These are phyloP conservation scores for Caradrina clavipalpis DNA, from an alignment of 2,888 invertebrate species.

Conservation along the genomic window DNA sequence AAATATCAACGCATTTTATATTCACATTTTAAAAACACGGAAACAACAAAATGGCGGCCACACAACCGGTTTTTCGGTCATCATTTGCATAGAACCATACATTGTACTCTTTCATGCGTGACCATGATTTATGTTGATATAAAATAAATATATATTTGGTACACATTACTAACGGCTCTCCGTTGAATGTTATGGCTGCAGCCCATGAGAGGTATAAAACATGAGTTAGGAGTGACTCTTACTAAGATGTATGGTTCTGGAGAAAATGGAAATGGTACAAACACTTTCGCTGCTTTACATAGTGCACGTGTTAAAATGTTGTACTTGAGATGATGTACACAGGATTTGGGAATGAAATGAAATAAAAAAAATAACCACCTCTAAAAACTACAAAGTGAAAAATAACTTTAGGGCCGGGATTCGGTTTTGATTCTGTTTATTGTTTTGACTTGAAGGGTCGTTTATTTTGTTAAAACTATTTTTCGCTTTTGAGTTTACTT, in stretches of 20 bases:
- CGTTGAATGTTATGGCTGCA: slow-evolving; percentile 49
- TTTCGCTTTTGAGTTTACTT: too few relatives aligned
- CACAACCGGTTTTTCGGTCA: slow-evolving; percentile 21
- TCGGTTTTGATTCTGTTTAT: too few relatives aligned
- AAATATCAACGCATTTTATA: too few relatives aligned
- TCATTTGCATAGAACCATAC: slow-evolving; percentile 59
- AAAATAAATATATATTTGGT: slow-evolving; percentile 67
- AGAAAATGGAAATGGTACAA: neutral
- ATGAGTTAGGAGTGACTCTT: slow-evolving; percentile 38
- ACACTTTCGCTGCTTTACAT: neutral
- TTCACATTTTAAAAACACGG: slow-evolving; percentile 20
- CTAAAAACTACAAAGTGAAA: too few relatives aligned
- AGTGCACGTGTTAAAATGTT: neutral
- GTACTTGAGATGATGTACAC: too few relatives aligned
- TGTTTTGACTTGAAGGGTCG: too few relatives aligned
- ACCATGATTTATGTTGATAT: slow-evolving; percentile 65
- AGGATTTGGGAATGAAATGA: too few relatives aligned
- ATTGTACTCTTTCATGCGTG: slow-evolving; percentile 54
- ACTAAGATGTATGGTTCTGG: slow-evolving; percentile 13
- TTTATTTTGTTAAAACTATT: too few relatives aligned
- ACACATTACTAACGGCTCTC: slow-evolving; percentile 54
- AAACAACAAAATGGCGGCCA: slow-evolving; percentile 29
- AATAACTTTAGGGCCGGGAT: too few relatives aligned
- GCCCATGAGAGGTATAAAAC: slow-evolving; percentile 56
- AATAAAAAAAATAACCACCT: too few relatives aligned